Evolutionary conservation across 92 coral and sea anemone genomes (phyloP), one percentile per base, ranked within the genome.

Genomic region (Epizoanthus scotinus): DNA sequence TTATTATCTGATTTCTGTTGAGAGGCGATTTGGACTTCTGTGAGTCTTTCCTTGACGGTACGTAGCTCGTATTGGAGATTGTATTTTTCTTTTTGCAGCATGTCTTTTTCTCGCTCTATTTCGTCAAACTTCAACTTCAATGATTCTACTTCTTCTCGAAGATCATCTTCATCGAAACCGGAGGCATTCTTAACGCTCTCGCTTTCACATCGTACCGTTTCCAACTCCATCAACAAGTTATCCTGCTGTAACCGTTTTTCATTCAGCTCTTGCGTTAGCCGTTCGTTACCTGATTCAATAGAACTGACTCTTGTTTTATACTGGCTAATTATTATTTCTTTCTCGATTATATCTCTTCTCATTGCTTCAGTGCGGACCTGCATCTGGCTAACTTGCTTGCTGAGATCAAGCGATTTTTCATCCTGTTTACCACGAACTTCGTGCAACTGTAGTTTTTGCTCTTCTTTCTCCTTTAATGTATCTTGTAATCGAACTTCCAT

Each of bases 141-240:
- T 18, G 97, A 94, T 52, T 83, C 98, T 27, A 96, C 86, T 60
- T 93, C 99, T 34, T 80, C 94, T 0, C 91, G 92, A 67, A 93
- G 84, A 42, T 82, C 89, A 3, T 89, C 92, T 72, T 84, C 93
- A 36, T 74, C 70, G 2, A 83, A 63, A 28, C 78, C 78, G 56
- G 70, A 84, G 18, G 90, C 62, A 6, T 86, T 78, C 61, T 92
- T 91, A 34, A 84, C 78, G 29, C 84, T 80, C 67, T 85, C 78
- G 38, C 81, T 85, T 63, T 91, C 91, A 27, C 44, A 68, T 70
- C 70, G 87, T 74, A 73, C 68, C 13, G 78, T 80, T 55, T 92
- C 93, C 56, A 82, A 84, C 65, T 90, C 90, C 56, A 78, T 56
- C 27, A 71, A 81, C 84, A 93, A 65, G 15, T 79, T 73, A 79